Percentiles rank a stretch among this genome's conserved stretches.
Evolutionary conservation across 2,888 invertebrate species (phyloP).

Genomic region (Anticlea derivata): DNA sequence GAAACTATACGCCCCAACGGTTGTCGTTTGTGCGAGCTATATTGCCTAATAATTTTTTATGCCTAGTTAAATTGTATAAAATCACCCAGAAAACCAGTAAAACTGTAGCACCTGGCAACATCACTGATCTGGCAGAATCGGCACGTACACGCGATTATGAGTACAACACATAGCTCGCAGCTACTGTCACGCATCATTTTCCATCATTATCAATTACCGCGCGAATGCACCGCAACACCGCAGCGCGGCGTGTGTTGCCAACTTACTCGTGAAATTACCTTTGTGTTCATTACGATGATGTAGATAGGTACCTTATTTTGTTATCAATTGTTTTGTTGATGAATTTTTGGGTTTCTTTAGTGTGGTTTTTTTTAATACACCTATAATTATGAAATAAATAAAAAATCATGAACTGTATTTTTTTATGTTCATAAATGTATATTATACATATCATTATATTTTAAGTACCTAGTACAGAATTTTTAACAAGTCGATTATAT

Average conservation of each 20-base stretch:
- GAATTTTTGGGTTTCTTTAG: slow-evolving; percentile 14
- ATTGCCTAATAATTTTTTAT: too few relatives aligned
- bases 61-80: neutral
- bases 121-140: too few relatives aligned
- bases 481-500: too few relatives aligned
- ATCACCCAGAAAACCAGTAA: slow-evolving; percentile 18
- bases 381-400: too few relatives aligned
- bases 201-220: slow-evolving; percentile 77
- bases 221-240: slow-evolving; percentile 55
- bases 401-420: too few relatives aligned
- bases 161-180: slow-evolving; percentile 68
- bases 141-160: slow-evolving; percentile 57
- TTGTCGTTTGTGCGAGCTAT: too few relatives aligned
- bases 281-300: slow-evolving; percentile 17
- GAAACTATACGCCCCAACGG: too few relatives aligned
- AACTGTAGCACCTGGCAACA: slow-evolving; percentile 42
- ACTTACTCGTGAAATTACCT: slow-evolving; percentile 35
- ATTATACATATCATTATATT: too few relatives aligned
- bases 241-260: slow-evolving; percentile 58
- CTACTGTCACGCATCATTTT: slow-evolving; percentile 80
- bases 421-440: too few relatives aligned
- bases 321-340: slow-evolving; percentile 20
- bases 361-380: too few relatives aligned
- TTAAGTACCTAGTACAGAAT: too few relatives aligned
- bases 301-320: slow-evolving; percentile 16